A percentile compares a stretch with the other conserved stretches of the same genome.
Conservation (phyloP, 64 coral and sea anemone genomes). For the Anthopleura sola region DNA sequence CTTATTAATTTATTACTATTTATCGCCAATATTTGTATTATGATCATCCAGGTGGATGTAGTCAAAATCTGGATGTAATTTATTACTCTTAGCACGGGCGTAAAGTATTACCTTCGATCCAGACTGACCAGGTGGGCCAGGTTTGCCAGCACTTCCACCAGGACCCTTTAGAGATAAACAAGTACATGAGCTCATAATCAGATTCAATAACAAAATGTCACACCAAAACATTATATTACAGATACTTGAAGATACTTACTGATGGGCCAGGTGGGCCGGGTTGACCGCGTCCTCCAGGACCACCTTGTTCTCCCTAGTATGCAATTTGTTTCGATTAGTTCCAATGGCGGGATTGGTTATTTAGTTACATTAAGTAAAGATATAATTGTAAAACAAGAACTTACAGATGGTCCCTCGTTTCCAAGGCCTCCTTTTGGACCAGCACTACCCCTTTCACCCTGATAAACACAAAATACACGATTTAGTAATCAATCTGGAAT, state of each 20-base stretch:
- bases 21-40: too few relatives aligned
- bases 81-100: too few relatives aligned
- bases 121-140: neutral
- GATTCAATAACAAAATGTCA: too few relatives aligned
- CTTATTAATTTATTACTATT: too few relatives aligned
- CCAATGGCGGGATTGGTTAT: too few relatives aligned
- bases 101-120: conserved; percentile 4
- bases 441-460: neutral
- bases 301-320: conserved; percentile 12
- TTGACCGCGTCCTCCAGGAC: neutral
- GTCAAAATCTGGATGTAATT: too few relatives aligned
- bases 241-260: neutral
- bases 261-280: conserved; percentile 20
- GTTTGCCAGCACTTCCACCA: conserved; percentile 18
- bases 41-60: too few relatives aligned
- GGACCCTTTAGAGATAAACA: neutral
- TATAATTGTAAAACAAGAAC: neutral
- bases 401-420: conserved; percentile 1
- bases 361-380: too few relatives aligned
- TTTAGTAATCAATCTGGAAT: neutral
- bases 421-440: conserved; percentile 17
- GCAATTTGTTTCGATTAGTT: neutral
- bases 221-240: neutral
- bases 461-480: neutral
- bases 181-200: neutral